A percentile compares a stretch with the other conserved stretches of the same genome.
Conservation (phyloP, 2,113 vertebrate species). For the Mungos mungo region DNA sequence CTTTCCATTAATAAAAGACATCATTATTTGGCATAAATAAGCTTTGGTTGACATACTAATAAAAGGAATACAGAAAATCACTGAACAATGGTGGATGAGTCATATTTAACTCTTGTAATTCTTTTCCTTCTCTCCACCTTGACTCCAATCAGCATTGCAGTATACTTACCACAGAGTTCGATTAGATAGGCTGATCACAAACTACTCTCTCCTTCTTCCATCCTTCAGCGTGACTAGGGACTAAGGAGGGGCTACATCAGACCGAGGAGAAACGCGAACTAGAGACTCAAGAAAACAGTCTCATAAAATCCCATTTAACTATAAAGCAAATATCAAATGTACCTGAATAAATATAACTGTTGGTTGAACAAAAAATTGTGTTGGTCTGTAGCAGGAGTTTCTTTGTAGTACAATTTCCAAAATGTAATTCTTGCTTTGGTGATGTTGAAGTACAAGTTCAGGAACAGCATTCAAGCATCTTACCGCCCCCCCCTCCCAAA, state of each 20-base stretch:
- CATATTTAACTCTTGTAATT: accelerated
- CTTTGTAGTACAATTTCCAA: not conserved
- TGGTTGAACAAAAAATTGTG: not conserved
- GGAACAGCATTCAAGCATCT: not conserved
- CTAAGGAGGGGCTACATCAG: not conserved
- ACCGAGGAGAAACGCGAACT: not conserved
- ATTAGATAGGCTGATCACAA: not conserved
- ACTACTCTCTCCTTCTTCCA: not conserved
- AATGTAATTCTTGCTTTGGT: not conserved
- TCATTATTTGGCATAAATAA: constrained; percentile 47
- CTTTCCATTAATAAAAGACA: constrained; percentile 51
- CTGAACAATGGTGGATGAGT: not conserved
- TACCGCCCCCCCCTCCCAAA: accelerated
- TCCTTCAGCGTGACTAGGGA: not conserved
- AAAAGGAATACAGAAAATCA: not conserved
- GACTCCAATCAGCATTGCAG: no score
- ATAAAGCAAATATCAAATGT: not conserved
- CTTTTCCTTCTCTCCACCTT: not conserved
- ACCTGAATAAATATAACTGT: not conserved
- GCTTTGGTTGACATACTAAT: not conserved
- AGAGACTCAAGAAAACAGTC: not conserved
- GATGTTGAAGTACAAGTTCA: not conserved
- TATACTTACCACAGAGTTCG: not conserved
- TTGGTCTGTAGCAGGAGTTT: not conserved
- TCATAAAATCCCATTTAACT: not conserved